Percentiles rank a stretch among this genome's conserved stretches.
Conservation (phyloP, 2,113 vertebrate species). For the Isurus oxyrinchus region DNA sequence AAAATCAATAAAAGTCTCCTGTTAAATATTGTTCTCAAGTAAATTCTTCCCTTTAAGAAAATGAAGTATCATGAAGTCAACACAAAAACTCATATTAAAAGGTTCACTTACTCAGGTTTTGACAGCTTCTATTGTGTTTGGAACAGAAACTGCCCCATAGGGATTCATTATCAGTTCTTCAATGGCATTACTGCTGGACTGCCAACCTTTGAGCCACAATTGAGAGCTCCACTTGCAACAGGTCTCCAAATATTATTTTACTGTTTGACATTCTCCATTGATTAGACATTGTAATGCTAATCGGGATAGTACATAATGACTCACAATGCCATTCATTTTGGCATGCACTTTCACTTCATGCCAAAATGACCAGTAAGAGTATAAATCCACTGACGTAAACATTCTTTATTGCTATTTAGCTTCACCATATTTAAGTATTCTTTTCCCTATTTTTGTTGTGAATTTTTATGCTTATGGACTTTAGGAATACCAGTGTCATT, state of each 20-base stretch:
- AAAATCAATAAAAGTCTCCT: background rate
- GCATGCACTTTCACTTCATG: background rate
- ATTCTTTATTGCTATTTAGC: too few species aligned
- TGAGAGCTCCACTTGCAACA: background rate
- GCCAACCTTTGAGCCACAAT: background rate
- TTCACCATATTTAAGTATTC: too few species aligned
- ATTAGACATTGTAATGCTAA: background rate
- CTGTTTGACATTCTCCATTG: background rate
- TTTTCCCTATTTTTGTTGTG: too few species aligned
- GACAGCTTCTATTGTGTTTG: background rate
- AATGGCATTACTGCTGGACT: background rate
- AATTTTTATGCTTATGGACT: too few species aligned
- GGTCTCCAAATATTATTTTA: background rate
- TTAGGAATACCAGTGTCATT: too few species aligned
- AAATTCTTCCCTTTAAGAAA: background rate
- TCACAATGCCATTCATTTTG: background rate
- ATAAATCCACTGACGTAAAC: too few species aligned
- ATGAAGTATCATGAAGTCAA: background rate
- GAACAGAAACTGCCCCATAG: background rate
- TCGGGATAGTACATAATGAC: background rate
- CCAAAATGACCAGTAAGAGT: too few species aligned
- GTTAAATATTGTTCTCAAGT: background rate
- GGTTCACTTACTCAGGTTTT: background rate
- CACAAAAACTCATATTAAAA: background rate
- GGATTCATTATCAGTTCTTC: background rate